Conservation (phyloP, 2,113 vertebrate genomes). For the Salminus brasiliensis region DNA sequence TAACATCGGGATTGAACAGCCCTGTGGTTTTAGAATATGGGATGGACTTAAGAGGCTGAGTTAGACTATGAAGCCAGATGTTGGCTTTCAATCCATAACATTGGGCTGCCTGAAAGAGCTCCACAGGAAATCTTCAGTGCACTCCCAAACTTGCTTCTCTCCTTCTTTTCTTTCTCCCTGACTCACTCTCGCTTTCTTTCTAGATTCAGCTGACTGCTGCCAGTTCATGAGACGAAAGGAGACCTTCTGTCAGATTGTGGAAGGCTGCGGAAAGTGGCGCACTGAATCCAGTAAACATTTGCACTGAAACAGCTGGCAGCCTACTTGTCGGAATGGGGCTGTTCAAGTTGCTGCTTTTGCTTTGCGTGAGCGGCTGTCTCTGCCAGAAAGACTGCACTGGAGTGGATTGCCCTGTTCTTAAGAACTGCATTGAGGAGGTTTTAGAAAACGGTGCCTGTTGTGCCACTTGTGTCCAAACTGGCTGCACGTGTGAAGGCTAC, state of each 20-base stretch:
- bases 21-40: constrained; percentile 50
- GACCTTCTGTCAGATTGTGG: constrained; percentile 45
- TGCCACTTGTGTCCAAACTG: constrained; percentile 80
- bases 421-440: constrained; percentile 88
- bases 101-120: constrained; percentile 68
- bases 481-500: constrained; percentile 92
- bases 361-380: constrained; percentile 42
- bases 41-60: constrained; percentile 49
- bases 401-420: constrained; percentile 77
- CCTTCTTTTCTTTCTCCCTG: constrained; percentile 46
- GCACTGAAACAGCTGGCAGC: constrained; percentile 63
- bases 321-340: constrained; percentile 51
- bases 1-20: constrained; percentile 42
- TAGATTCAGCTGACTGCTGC: constrained; percentile 70
- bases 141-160: constrained; percentile 71
- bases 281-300: constrained; percentile 20
- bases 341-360: constrained; percentile 63
- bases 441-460: constrained; percentile 85
- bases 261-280: constrained; percentile 39
- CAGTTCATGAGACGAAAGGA: constrained; percentile 48
- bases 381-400: constrained; percentile 84
- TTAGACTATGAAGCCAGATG: constrained; percentile 73
- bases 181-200: constrained; percentile 50
- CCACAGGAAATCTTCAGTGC: constrained; percentile 65
- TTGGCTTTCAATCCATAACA: constrained; percentile 63